Base-by-base conservation (phyloP, 23 tunicate genomes). In the Clavelina lepadiformis region DNA sequence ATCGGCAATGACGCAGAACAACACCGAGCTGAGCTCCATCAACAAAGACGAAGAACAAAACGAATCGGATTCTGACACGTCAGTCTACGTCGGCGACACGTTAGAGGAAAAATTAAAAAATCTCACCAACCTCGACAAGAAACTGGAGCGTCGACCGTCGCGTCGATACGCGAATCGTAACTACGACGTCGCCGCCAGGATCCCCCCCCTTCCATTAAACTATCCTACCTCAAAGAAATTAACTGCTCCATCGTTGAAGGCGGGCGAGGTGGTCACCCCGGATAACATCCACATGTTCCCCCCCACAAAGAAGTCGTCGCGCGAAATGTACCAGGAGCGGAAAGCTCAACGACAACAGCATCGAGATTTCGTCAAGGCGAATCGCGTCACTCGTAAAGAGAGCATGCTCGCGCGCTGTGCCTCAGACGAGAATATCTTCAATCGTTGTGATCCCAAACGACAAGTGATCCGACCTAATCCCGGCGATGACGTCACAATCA, bases 401-500 rank as follows among this genome's bases (percentile, higher is more conserved):
- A 28, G 13, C 23, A 51, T 33, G 5, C 34, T 71, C 46, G 28
- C 65, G 1, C 70, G 89, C 3, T 82, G 89, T 31, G 86, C 75
- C 2, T 79, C 96, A 2, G 79, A 82, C 37, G 97, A 89, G 53
- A 81, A 79, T 35, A 70, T 89, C 44, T 89, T 82, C 36, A 47
- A 41, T 28, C 86, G 86, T 2, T 55, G 28, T 23, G 86, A 88
- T 38, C 96, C 82, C 8, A 79, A 88, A 54, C 76, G 96, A 15
- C 78, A 80, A 30, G 28, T 50, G 19, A 11, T 66, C 1, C 61
- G 74, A 5, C 22, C 74, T 0, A 23, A 29, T 20, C 50, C 72
- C 5, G 38, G 52, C 22, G 25, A 51, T 38, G 69, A 61, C 65
- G 51, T 27, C 29, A 49, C 56, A n/a, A 45, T 50, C 19, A 18